phyloP scores from a whole-genome alignment of 1,140 invertebrate genomes.

The Caenorhabditis remanei region DNA sequence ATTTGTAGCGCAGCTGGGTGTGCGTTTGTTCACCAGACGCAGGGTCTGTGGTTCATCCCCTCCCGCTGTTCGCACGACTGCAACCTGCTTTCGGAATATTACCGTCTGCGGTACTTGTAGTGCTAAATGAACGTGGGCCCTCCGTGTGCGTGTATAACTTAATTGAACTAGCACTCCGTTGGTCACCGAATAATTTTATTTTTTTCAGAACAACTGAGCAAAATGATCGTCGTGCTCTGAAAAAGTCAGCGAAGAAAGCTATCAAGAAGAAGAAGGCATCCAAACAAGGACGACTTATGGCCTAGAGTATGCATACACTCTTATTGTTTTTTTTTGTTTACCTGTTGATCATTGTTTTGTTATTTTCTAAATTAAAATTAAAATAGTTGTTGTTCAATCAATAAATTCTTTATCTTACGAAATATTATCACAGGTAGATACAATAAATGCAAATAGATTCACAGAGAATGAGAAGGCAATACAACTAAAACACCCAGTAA shows the following conservation, averaged over 20 bases:
- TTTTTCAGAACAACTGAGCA: constrained; percentile 33
- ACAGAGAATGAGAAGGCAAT: not conserved
- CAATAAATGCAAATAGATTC: not conserved
- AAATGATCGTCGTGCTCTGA: constrained; percentile 46
- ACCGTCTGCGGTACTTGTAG: constrained; percentile 52
- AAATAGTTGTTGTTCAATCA: not conserved
- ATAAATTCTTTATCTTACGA: not conserved
- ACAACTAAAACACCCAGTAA: constrained; percentile 1
- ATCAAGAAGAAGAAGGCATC: constrained; percentile 56
- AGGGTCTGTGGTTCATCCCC: not conserved
- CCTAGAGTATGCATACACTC: not conserved
- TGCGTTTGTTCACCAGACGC: not conserved
- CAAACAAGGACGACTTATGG: constrained; percentile 10
- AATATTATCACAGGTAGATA: constrained; percentile 1
- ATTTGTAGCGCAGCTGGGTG: not conserved
- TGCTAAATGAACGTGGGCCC: constrained; percentile 47
- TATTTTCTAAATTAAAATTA: not conserved
- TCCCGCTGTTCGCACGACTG: constrained; percentile 23
- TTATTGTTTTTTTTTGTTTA: constrained; percentile 2
- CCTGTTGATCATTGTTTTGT: constrained; percentile 22
- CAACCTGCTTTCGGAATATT: constrained; percentile 51
- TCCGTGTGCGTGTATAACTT: constrained; percentile 43
- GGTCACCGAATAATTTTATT: constrained; percentile 39
- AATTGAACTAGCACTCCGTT: constrained; percentile 52
- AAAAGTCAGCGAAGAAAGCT: constrained; percentile 57